Evolutionary conservation across 1,140 invertebrate genomes (phyloP), one percentile per base, ranked within the genome.

Genomic region (Colletes latitarsis): DNA sequence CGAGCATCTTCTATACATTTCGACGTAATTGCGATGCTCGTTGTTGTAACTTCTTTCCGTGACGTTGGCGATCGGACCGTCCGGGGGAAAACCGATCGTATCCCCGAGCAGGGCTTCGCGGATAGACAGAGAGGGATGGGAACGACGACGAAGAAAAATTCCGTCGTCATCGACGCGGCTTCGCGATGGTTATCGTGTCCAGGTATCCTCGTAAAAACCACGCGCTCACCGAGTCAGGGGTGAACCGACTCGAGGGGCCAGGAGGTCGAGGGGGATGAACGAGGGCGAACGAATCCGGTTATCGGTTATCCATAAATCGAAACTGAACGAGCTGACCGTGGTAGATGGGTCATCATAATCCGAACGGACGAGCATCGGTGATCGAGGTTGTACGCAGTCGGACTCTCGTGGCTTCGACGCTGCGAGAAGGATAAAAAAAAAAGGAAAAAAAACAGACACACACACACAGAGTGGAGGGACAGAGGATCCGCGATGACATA

Each of bases 241-340:
- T 6, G 69, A 72, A 73, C 8, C 41, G 43, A 49, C 10, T 41
- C 21, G 49, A 15, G 69, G 53, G 75, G 46, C 14, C 66, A 67
- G 46, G 75, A 63, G 57, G 5, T 62, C 10, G 60, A 68, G 82
- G 53, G 46, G 55, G 49, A 66, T 30, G 69, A 21, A 58, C 55
- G 74, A 63, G 55, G 66, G 30, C 30, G 68, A 69, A 76, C 70
- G 79, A 83, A 85, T 86, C 76, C 81, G 81, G 83, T 86, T 87
- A 87, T 87, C 84, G 86, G 82, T 87, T 87, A 79, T 76, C 85
- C 86, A 87, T 87, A 87, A 87, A 87, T 87, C 86, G 86, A 84
- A 84, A 83, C 78, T 67, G 78, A 86, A 86, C 82, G 86, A 84
- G 82, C 86, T 82, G 84, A 87, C 70, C 84, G 74, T 83, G 49